Percentiles rank a stretch among this genome's conserved stretches.
Evolutionary conservation across 2,113 vertebrate species (phyloP).

Genomic region (Oncorhynchus kisutch): DNA sequence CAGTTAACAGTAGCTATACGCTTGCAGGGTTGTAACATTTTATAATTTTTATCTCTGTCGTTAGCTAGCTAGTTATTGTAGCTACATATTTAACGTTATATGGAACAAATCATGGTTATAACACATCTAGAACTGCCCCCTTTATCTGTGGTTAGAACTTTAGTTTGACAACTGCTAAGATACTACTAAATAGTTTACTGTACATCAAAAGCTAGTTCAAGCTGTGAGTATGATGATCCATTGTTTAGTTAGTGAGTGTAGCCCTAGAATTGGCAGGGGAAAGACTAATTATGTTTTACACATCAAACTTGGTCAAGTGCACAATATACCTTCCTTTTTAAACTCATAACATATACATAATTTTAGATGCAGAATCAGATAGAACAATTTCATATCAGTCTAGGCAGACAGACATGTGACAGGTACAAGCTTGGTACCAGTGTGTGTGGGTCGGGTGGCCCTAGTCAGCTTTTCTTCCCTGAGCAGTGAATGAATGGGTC

Average conservation of each 20-base stretch:
- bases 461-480: background rate
- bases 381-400: background rate
- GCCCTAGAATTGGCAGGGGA: background rate
- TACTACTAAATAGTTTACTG: background rate
- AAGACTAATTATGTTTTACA: background rate
- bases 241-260: background rate
- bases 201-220: background rate
- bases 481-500: background rate
- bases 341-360: background rate
- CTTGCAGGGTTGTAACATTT: too few species aligned
- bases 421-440: background rate
- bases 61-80: background rate
- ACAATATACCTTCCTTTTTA: too few species aligned
- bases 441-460: background rate
- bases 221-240: background rate
- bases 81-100: too few species aligned
- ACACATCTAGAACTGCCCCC: too few species aligned
- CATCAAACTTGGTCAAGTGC: background rate
- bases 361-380: background rate
- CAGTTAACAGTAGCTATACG: background rate
- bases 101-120: too few species aligned
- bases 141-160: too few species aligned
- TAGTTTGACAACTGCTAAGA: too few species aligned
- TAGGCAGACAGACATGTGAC: conserved; percentile 7
- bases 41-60: too few species aligned